Evolutionary conservation across 1,140 invertebrate species (phyloP), one percentile per base, ranked within the genome.

Genomic region (Euglossa dilemma): DNA sequence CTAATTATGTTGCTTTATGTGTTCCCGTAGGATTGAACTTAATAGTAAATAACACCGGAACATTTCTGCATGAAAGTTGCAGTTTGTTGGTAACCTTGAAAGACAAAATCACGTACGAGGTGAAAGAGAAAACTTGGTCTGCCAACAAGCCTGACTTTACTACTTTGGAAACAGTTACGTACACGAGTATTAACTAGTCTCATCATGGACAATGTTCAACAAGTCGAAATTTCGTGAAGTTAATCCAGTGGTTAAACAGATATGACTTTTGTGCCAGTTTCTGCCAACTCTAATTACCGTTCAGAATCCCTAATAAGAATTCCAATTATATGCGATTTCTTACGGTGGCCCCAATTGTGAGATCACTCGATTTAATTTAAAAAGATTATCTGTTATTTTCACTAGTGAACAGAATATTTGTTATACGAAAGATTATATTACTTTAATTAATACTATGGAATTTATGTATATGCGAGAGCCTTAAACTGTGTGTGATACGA

Each of bases 211-310:
- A 70, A 70, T 70, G 45, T 70, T 70, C 45, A 70, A 70, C 67
- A 50, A 70, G 45, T 69, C 67, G 43, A 69, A 69, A 69, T 67
- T 67, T n/a, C 43, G 12, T n/a, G n/a, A 25, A 69, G 67, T 70
- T 70, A 70, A 50, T 70, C 45, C 18, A 47, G n/a, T n/a, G n/a
- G 43, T 47, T 47, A 47, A 50, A 50, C 67, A 50, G 45, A 70
- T 70, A 70, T 9, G 7, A 50, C 67, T 47, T 47, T 70, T 70
- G n/a, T 50, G 6, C 16, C 23, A 70, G 45, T 47, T 70, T 50
- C 45, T 18, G 4, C 1, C 8, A 50, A 70, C 7, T 20, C 8
- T 25, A 25, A 70, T 70, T 25, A 47, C 7, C 16, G n/a, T 8
- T 18, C 3, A 0, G 63, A 70, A 45, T 70, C 50, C 11, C 14